Percentiles rank a stretch among this genome's conserved stretches.
phyloP scores from a whole-genome alignment of 2,888 invertebrate genomes.

The Orchesella flavescens region DNA sequence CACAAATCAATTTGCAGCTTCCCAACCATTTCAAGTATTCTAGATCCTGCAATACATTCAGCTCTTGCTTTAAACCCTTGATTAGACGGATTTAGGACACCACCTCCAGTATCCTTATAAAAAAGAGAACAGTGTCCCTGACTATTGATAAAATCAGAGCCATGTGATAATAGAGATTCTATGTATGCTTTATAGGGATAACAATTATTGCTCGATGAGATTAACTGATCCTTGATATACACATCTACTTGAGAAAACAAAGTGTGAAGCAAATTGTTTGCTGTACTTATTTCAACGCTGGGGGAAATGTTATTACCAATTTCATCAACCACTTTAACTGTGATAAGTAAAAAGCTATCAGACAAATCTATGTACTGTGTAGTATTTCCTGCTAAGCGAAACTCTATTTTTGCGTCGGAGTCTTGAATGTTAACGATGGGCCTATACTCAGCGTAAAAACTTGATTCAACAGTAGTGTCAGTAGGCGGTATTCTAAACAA shows the following conservation, averaged over 20 bases:
- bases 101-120: constrained; percentile 42
- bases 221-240: constrained; percentile 39
- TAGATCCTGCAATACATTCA: background rate
- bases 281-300: constrained; percentile 12
- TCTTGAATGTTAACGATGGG: constrained; percentile 62
- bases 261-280: constrained; percentile 53
- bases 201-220: constrained; percentile 40
- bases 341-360: constrained; percentile 48
- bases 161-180: constrained; percentile 46
- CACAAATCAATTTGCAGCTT: constrained; percentile 36
- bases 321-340: constrained; percentile 33
- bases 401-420: constrained; percentile 60
- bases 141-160: background rate
- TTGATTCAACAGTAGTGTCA: constrained; percentile 60
- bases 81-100: constrained; percentile 20
- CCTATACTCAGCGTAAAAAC: constrained; percentile 64
- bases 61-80: constrained; percentile 21
- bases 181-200: constrained; percentile 59
- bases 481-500: constrained; percentile 59
- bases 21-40: constrained; percentile 32
- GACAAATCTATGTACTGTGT: constrained; percentile 58
- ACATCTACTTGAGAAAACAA: constrained; percentile 62
- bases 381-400: constrained; percentile 47
- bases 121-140: constrained; percentile 37
- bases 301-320: constrained; percentile 28